Base-by-base conservation (phyloP, 2,888 invertebrate species). In the Nemotelus pantherinus region DNA sequence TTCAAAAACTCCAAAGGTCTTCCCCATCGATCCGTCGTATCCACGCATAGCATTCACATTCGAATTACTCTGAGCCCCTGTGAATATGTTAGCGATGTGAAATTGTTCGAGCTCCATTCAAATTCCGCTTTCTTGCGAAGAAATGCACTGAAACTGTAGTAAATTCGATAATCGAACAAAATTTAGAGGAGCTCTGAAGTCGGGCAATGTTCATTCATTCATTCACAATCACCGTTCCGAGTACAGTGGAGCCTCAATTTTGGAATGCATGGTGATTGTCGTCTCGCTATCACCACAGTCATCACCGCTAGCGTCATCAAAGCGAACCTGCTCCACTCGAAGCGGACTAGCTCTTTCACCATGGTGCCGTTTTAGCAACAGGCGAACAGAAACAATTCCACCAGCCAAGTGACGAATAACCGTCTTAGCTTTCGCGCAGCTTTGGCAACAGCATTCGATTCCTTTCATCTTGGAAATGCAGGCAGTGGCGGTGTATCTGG, bases 341-440 rank as follows among this genome's bases (percentile, higher is more conserved):
- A 68, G 50, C 57, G 48, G 43, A 58, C 43, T n/a, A 48, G 47
- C 60, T 74, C 74, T 74, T 60, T 74, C 74, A 74, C 74, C 74
- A 74, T 74, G 60, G 74, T 74, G 74, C 74, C 74, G 74, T 74
- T 74, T 60, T 74, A 60, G 4, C 41, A 74, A 10, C 74, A 74
- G 74, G 74, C 74, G 47, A n/a, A 43, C 74, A 74, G 70, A 55
- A 70, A 63, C 41, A 9, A 63, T 4, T 6, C n/a, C 3, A 41
- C n/a, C 9, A 44, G 41, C 44, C 41, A 25, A 63, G 9, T 41
- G 10, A 5, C 5, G 65, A 65, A 43, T 1, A 65, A 47, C 41
- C 47, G 7, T 44, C 10, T 3, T 9, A 9, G 6, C 5, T 50
- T 9, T 50, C 5, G 50, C 9, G 50, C 45, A 44, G 7, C 10